Base-by-base conservation (phyloP, 2,888 invertebrate genomes). In the Lathronympha strigana region DNA sequence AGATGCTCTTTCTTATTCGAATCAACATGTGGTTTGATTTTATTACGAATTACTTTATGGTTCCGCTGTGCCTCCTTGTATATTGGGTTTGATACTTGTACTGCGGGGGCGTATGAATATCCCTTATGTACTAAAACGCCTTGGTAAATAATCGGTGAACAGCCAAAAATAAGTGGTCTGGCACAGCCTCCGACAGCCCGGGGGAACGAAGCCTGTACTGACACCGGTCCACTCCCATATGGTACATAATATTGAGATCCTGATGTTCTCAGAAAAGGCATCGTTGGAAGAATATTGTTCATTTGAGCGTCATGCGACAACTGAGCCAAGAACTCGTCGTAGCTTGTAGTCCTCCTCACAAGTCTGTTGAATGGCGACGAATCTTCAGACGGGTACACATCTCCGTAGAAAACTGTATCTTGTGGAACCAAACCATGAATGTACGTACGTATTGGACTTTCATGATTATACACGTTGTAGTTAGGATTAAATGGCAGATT, bases 231-330 rank as follows among this genome's bases (percentile, higher is more conserved):
- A 33, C 13, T 13, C 9, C 57, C 31, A 36, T 67, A 31, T 0
- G 53, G 11, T 3, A 15, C 47, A 15, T 23, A 21, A 23, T 53
- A 38, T 21, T 61, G 66, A 54, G 64, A 9, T 40, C 36, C 63
- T 31, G 72, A 64, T 9, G 73, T 73, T 19, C 85, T 80, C 8
- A 76, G 68, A 66, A 77, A 82, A 2, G 86, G 83, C 88, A 91
- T 90, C 2, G 84, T 88, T 4, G 91, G 91, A 53, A 91, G 67
- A 43, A 89, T 78, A 64, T 90, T 91, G 21, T 82, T 82, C 72
- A 91, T 78, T 33, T 84, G 82, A 1, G 86, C 80, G 21, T 86
- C 85, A 62, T 87, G 81, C 8, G 74, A 67, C 31, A 90, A 71
- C 31, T 87, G 81, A 3, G 80, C 76, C 68, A 86, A 63, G 6